These are phyloP conservation scores for Nymphalis urticae DNA, from an alignment of 2,888 invertebrate species.

Conservation along the genomic window DNA sequence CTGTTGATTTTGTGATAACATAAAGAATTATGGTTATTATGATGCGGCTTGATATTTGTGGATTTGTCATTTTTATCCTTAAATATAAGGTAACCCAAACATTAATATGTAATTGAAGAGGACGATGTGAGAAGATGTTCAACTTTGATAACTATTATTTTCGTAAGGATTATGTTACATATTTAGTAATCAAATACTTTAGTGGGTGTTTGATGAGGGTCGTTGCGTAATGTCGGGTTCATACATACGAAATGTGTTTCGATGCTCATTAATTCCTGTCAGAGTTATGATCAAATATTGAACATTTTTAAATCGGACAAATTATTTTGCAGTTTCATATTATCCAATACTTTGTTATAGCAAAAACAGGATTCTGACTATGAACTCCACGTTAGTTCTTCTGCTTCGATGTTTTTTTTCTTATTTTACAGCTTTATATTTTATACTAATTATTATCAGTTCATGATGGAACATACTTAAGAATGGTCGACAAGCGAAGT, in stretches of 20 bases:
- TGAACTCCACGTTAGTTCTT: too few species aligned
- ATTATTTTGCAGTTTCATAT: too few species aligned
- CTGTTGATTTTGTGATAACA: constrained; percentile 11
- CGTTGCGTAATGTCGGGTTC: too few species aligned
- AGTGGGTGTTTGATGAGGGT: too few species aligned
- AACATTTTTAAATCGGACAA: too few species aligned
- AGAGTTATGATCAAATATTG: too few species aligned
- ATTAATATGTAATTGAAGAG: constrained; percentile 1
- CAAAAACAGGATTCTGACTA: too few species aligned
- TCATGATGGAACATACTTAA: constrained; percentile 1
- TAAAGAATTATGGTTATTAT: constrained; percentile 1
- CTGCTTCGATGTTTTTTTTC: neutral
- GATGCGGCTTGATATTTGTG: neutral
- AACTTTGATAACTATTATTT: neutral
- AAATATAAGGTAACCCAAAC: neutral
- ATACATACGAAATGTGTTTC: too few species aligned
- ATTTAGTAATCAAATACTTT: neutral
- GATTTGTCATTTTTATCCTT: neutral
- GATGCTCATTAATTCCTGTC: too few species aligned
- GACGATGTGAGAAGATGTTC: neutral
- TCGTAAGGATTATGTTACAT: neutral
- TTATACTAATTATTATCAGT: neutral
- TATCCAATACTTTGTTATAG: too few species aligned
- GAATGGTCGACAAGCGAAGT: constrained; percentile 1
- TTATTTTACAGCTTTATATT: neutral